Base-by-base conservation (phyloP, 2,113 vertebrate species). In the Carlito syrichta region DNA sequence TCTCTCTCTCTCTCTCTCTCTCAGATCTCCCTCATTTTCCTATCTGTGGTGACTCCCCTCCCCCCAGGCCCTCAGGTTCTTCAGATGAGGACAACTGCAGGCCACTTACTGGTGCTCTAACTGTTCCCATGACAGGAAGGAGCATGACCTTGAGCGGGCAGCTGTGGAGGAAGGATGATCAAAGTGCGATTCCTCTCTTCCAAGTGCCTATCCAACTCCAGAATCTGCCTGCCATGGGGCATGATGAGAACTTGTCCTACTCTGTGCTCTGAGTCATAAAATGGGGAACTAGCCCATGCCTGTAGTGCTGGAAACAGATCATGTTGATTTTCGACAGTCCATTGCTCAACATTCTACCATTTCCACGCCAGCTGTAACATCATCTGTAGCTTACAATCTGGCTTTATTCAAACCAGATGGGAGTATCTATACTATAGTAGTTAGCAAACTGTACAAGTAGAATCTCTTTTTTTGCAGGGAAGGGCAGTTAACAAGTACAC, bases 231-330 rank as follows among this genome's bases (percentile, higher is more conserved):
- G n/a, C n/a, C n/a, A n/a, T 56, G 30, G 25, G 13, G 14, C n/a
- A 4, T 1, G 48, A 17, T 9, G 19, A 22, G 16, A 52, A 9
- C n/a, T 10, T 9, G 19, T n/a, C 19, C 58, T 10, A 17, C 17
- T 4, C 14, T 2, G 7, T 3, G 58, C 2, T 20, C 2, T 6
- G 11, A 23, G 8, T 38, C 30, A 2, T 4, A 2, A 71, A 19
- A 56, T 7, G 7, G 81, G 91, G 66, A 19, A 8, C 13, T 13
- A 48, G 5, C 3, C 14, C 27, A 13, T 9, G 40, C 5, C 43
- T 32, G 8, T 7, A 13, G 66, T 8, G 11, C 25, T 1, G 7
- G 20, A 8, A 25, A 20, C 71, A n/a, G 12, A 68, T 23, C 22
- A 19, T 17, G 30, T 8, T 22, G 19, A 19, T 69, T 35, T 52